Conservation (phyloP, 1,140 invertebrate genomes). For the Bacillus rossius region DNA sequence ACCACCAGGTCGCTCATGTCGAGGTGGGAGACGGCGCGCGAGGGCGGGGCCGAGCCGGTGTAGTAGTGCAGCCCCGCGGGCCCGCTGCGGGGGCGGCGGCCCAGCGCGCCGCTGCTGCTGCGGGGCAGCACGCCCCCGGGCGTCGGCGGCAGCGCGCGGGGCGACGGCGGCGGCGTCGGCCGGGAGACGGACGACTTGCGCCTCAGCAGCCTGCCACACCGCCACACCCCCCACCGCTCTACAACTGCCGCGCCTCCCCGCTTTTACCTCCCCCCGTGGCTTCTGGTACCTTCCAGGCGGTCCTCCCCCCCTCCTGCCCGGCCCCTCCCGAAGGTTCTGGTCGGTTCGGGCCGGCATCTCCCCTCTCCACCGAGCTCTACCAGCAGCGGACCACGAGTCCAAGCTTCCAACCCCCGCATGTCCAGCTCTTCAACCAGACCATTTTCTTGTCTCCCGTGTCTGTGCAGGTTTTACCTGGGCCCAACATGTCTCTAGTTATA, state of each 20-base stretch:
- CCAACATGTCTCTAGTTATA: too few relatives aligned
- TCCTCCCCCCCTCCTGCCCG: neutral
- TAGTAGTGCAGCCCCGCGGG: constrained; percentile 67
- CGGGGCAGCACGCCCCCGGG: constrained; percentile 39
- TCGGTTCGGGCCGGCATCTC: neutral
- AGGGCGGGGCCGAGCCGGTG: constrained; percentile 56
- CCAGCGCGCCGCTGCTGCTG: constrained; percentile 35
- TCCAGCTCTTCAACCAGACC: too few relatives aligned
- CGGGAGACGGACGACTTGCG: constrained; percentile 46
- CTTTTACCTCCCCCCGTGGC: neutral
- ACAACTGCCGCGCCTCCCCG: neutral
- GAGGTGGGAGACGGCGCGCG: constrained; percentile 58
- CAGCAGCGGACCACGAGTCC: neutral
- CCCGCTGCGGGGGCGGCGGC: constrained; percentile 54
- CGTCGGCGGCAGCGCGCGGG: constrained; percentile 42
- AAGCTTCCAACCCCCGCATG: too few relatives aligned
- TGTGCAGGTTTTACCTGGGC: too few relatives aligned
- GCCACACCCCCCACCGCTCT: neutral
- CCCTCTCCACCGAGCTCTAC: neutral
- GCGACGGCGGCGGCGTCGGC: constrained; percentile 51
- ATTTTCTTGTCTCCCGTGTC: too few relatives aligned
- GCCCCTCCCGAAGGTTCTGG: neutral
- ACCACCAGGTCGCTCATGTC: constrained; percentile 50
- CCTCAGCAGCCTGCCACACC: constrained; percentile 40
- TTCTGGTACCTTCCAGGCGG: neutral